Base-by-base conservation (phyloP, 2,113 vertebrate genomes). In the Harpagus bidentatus region DNA sequence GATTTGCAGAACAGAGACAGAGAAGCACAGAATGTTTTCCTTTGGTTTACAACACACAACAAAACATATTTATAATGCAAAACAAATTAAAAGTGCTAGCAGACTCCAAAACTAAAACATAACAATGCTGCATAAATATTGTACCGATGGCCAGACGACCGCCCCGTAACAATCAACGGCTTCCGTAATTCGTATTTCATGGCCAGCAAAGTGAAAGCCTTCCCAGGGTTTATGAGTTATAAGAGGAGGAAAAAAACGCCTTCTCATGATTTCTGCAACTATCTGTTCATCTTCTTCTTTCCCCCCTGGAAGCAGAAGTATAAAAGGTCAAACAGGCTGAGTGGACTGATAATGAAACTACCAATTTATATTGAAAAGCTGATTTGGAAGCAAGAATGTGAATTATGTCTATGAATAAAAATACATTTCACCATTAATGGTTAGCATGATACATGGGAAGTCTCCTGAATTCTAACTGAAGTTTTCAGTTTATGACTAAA, bases 91-190 rank as follows among this genome's bases (percentile, higher is more conserved):
- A 81, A 65, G 6, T 76, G 4, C 16, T 92, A 88, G 31, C 79
- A 48, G 5, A 26, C 3, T 82, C 36, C 21, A 47, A 82, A 91
- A 42, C 14, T 31, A 20, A 70, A 67, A 73, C 40, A n/a, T 9
- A 88, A 55, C 2, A 29, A 74, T 40, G 48, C 7, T 71, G 42
- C 13, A 56, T 67, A 71, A 92, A 92, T 47, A 90, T 63, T 40
- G 43, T 98, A 99, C 99, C 95, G 99, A 99, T 78, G 99, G 99
- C 99, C 99, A 99, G 82, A 99, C 99, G 4, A 99, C 98, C 61
- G 99, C 99, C 21, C 99, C 99, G 0, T 99, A 99, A 71, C 98
- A 97, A 59, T 99, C 99, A 25, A 95, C 98, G 61, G 98, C 98
- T 98, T 99, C 99, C 38, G 98, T 99, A 95, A 99, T 99, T 83